Base-by-base conservation (phyloP, 2,888 invertebrate species). In the Branchinecta sandiegonensis region DNA sequence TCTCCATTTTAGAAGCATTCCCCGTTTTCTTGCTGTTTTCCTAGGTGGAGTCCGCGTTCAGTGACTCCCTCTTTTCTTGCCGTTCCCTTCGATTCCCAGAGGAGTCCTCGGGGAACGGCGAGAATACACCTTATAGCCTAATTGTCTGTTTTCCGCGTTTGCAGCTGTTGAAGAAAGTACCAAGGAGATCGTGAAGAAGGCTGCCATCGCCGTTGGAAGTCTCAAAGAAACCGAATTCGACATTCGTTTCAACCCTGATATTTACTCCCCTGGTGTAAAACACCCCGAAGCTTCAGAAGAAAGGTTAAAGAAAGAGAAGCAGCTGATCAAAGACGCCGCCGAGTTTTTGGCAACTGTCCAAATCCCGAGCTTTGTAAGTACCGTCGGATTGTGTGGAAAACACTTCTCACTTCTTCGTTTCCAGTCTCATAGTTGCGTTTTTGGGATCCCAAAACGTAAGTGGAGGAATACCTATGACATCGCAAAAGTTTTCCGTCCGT, bases 231-330 rank as follows among this genome's bases (percentile, higher is more conserved):
- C 91, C 0, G 95, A 95, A 79, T 96, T 97, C 79, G 94, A 94
- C 77, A 90, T 99, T 72, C 86, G 94, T 71, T 99, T 99, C 80
- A 99, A 99, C 81, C 95, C 97, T 0, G 99, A 99, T 80, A 94
- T 96, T 71, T 97, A 90, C 80, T 96, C 96, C 11, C 90, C 91
- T 1, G 93, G 93, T 68, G 95, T 99, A 70, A 84, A 83, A 69
- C 95, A 96, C 80, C 83, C 85, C 17, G 85, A 88, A 73, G 65
- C 66, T 1, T 84, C 86, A 75, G 77, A 85, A 72, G 83, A 85
- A 73, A 83, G 83, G 56, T 80, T 94, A 68, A 83, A 85, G 72
- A 88, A 88, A 76, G 94, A 97, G 78, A 84, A 90, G 70, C 89
- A 91, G 73, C 82, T 96, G 9, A 90, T 97, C 3, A 89, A 90